Conservation (phyloP, 2,113 vertebrate genomes). For the Phyllopteryx taeniolatus region DNA sequence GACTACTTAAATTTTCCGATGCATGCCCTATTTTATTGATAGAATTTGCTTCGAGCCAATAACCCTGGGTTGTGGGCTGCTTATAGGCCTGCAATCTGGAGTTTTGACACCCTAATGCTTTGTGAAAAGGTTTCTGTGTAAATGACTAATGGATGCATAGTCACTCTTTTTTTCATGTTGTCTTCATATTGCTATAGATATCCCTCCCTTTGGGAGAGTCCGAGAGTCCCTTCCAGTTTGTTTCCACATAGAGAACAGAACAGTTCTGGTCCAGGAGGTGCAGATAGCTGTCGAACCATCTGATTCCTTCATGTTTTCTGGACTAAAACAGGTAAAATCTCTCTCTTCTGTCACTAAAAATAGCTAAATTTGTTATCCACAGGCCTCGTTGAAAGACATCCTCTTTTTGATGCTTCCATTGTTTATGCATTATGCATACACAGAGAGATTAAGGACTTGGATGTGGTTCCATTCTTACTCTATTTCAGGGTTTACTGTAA, state of each 20-base stretch:
- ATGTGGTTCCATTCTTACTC: too few species aligned
- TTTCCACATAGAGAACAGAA: constrained; percentile 92
- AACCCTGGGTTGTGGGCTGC: neutral
- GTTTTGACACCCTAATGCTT: too few species aligned
- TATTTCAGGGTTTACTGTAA: too few species aligned
- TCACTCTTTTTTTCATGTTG: neutral
- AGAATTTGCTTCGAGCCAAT: neutral
- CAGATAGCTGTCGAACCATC: constrained; percentile 94
- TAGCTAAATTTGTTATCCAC: neutral
- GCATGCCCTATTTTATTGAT: neutral
- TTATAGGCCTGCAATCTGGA: too few species aligned
- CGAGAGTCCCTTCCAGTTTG: constrained; percentile 89
- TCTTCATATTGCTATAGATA: constrained; percentile 70
- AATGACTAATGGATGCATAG: neutral
- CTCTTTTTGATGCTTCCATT: too few species aligned
- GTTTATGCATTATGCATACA: too few species aligned
- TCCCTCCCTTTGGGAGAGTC: constrained; percentile 91
- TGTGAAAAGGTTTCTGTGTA: neutral
- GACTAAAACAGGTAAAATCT: constrained; percentile 89
- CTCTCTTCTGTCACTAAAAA: neutral
- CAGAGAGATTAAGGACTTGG: too few species aligned
- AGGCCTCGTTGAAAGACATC: too few species aligned
- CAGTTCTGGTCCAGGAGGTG: constrained; percentile 88
- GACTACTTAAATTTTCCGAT: too few species aligned
- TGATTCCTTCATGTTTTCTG: constrained; percentile 99